Conservation (phyloP, 2,113 vertebrate genomes). For the Pelobates fuscus region DNA sequence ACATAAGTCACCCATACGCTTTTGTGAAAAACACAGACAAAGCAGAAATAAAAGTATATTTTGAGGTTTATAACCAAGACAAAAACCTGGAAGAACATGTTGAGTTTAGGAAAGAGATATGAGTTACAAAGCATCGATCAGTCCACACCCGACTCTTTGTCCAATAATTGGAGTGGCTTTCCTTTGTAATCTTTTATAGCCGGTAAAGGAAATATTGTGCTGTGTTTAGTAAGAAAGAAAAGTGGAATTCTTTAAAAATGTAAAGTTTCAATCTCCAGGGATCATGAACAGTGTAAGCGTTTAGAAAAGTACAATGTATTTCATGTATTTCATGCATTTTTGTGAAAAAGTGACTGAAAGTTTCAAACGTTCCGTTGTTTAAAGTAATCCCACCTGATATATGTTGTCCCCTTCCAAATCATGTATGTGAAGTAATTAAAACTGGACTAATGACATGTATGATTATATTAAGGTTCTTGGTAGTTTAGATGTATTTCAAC, state of each 20-base stretch:
- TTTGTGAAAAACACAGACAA: neutral
- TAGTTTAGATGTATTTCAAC: too few relatives aligned
- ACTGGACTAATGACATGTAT: too few relatives aligned
- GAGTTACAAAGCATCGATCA: neutral
- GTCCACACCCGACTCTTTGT: neutral
- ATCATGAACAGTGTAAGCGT: conserved; percentile 63
- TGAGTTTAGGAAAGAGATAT: conserved; percentile 14
- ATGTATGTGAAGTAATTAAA: too few relatives aligned
- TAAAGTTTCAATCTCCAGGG: conserved; percentile 56
- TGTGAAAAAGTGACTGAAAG: too few relatives aligned
- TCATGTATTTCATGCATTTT: too few relatives aligned
- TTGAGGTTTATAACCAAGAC: neutral
- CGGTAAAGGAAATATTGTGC: conserved; percentile 59
- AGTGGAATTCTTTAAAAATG: conserved; percentile 63
- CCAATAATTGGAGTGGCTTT: conserved; percentile 5
- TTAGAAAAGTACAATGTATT: too few relatives aligned
- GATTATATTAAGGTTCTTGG: too few relatives aligned
- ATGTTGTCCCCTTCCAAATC: too few relatives aligned
- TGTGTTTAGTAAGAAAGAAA: conserved; percentile 59
- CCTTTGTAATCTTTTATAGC: conserved; percentile 30
- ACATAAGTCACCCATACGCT: neutral
- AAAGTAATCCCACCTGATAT: too few relatives aligned
- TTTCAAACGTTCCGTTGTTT: too few relatives aligned
- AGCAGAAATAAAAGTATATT: neutral
- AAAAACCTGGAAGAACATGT: conserved; percentile 12